Conservation (phyloP, 2,113 vertebrate genomes). For the Odobenus rosmarus region DNA sequence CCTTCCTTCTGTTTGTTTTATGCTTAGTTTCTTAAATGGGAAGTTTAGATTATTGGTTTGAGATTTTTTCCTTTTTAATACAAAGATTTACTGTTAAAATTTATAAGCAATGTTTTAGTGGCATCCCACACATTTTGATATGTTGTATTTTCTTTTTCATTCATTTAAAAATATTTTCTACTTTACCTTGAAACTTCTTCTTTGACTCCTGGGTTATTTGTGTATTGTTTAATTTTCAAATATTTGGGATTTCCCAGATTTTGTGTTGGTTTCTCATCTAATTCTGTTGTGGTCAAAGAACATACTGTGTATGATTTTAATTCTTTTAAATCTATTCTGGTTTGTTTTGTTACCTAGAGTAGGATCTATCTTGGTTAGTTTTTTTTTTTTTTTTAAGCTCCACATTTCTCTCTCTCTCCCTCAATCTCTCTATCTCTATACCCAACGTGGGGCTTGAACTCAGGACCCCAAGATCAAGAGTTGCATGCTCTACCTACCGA, state of each 20-base stretch:
- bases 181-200: not conserved
- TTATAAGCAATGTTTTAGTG: not conserved
- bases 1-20: slow-evolving; percentile 12
- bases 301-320: not conserved
- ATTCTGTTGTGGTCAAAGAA: not conserved
- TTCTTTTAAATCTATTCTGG: slow-evolving; percentile 11
- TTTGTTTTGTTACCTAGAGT: not conserved
- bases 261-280: slow-evolving; percentile 38
- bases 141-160: not conserved
- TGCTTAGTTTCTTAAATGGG: not conserved
- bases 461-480: not conserved
- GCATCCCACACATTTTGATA: not conserved
- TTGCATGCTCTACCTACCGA: not conserved
- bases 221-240: slow-evolving; percentile 35
- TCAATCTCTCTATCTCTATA: not conserved
- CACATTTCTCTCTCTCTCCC: not conserved
- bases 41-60: not conserved
- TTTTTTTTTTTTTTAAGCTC: not conserved
- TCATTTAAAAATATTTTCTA: not conserved
- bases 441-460: not conserved
- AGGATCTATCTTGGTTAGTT: not conserved
- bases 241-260: slow-evolving; percentile 33
- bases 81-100: slow-evolving; percentile 24
- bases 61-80: not conserved
- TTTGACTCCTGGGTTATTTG: not conserved